Base-by-base conservation (phyloP, 2,113 vertebrate genomes). In the Oreochromis tanganicae region DNA sequence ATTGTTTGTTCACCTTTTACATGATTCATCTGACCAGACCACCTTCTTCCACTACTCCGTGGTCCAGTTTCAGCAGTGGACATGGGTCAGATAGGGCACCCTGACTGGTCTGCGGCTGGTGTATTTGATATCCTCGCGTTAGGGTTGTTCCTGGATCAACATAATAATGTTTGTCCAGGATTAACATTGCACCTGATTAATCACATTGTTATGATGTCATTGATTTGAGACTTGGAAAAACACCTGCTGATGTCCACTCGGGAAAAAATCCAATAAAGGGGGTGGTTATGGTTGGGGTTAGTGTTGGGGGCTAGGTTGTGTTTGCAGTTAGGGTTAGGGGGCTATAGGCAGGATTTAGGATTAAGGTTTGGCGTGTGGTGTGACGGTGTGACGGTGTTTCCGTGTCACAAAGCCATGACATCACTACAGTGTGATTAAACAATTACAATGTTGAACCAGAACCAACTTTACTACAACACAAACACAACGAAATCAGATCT, bases 201-300 rank as follows among this genome's bases (percentile, higher is more conserved):
- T 66, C 32, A 66, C 61, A 66, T 36, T 66, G 32, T 66, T 66
- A 66, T 66, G 17, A 66, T 66, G 10, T n/a, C 61, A 66, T 12
- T 13, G 61, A 38, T 38, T 34, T 66, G 17, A 38, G 17, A 38
- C 32, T 66, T 66, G 61, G 61, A 66, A n/a, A 1, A 66, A 36
- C 17, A 66, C 17, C 59, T 38, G 17, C 61, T 66, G 32, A 36
- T 66, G 61, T 36, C 32, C 32, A n/a, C 17, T 36, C 32, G 4
- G 61, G 17, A 66, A 66, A 36, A 66, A 66, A 36, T 66, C 61
- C 61, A 36, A 36, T 36, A 63, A 36, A n/a, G 9, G 17, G 5
- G 32, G 32, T n/a, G 61, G 17, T 66, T 36, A 66, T 11, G 17
- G 61, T 63, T 63, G 59, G 17, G 2, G 59, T 63, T 36, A 63